Conservation (phyloP, 2,888 invertebrate species). For the Cecidostiba fungosa region DNA sequence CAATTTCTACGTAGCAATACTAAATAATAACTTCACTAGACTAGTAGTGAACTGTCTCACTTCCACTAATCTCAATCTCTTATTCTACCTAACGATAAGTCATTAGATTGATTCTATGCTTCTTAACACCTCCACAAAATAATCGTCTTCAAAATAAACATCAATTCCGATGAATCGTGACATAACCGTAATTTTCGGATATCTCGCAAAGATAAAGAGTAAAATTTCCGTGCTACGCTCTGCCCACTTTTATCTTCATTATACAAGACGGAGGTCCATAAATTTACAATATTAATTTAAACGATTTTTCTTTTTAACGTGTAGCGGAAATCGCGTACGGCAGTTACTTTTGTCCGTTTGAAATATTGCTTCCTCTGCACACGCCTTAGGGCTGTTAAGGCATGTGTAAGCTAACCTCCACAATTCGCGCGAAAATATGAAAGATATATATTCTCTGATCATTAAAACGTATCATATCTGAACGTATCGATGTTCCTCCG, state of each 20-base stretch:
- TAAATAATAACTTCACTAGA: slow-evolving; percentile 4
- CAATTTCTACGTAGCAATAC: not conserved
- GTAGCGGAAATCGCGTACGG: no score
- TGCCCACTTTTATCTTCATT: slow-evolving; percentile 16
- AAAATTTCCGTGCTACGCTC: not conserved
- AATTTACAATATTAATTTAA: not conserved
- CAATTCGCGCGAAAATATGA: not conserved
- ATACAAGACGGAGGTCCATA: not conserved
- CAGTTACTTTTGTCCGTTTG: not conserved
- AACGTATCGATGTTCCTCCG: not conserved
- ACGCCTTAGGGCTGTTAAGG: not conserved
- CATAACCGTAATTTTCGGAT: not conserved
- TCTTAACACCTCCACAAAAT: not conserved
- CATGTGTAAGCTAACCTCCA: not conserved
- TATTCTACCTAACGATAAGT: no score
- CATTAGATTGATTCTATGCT: slow-evolving; percentile 5
- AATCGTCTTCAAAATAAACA: no score
- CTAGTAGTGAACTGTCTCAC: not conserved
- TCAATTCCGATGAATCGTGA: not conserved
- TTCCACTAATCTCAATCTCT: not conserved
- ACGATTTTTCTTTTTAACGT: not conserved
- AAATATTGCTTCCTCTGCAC: not conserved
- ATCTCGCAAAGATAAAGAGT: not conserved
- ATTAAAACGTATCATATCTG: no score
- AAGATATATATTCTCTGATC: no score